Conservation (phyloP, 2,888 invertebrate genomes). For the Anorthoa munda region DNA sequence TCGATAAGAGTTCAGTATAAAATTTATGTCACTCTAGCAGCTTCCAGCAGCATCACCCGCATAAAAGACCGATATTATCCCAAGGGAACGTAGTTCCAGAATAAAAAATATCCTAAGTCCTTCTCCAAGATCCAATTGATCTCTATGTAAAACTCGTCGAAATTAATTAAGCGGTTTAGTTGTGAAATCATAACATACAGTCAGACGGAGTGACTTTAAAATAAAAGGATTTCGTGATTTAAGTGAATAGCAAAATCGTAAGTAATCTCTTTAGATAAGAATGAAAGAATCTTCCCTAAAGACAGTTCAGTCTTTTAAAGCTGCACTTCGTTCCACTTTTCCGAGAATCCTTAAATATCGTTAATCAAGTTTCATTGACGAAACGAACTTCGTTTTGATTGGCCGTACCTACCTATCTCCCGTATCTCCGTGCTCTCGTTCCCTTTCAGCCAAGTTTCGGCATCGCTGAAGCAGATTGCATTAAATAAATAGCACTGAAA, state of each 20-base stretch:
- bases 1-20: neutral
- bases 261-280: conserved; percentile 7
- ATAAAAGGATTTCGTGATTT: too few species aligned
- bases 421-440: conserved; percentile 23
- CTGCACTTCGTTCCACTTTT: conserved; percentile 8
- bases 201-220: too few species aligned
- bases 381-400: conserved; percentile 50
- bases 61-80: too few species aligned
- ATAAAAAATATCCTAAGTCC: too few species aligned
- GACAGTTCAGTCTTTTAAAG: conserved; percentile 5
- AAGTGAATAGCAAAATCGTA: too few species aligned
- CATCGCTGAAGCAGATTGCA: conserved; percentile 68
- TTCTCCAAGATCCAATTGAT: too few species aligned
- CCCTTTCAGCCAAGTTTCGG: conserved; percentile 51
- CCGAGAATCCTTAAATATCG: conserved; percentile 27
- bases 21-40: neutral
- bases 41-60: too few species aligned
- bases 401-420: conserved; percentile 40
- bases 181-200: too few species aligned
- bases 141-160: too few species aligned
- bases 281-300: neutral
- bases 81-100: too few species aligned
- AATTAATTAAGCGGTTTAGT: too few species aligned
- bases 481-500: conserved; percentile 69
- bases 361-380: conserved; percentile 46